A percentile compares a stretch with the other conserved stretches of the same genome.
Evolutionary conservation across 2,888 invertebrate species (phyloP).

Genomic region (Phania funesta): DNA sequence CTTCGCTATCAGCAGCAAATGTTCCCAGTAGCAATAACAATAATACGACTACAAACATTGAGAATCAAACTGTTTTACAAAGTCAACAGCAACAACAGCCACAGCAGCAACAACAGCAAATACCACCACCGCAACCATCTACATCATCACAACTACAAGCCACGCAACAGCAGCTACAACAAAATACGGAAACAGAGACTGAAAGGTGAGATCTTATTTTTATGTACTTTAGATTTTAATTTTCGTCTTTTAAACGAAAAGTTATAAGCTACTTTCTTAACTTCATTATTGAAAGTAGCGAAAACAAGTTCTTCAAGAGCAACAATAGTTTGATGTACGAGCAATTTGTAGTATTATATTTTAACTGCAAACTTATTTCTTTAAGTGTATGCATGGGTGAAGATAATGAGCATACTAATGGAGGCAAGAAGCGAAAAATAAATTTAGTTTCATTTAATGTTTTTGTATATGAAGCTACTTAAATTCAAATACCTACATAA

Average conservation of each 20-base stretch:
- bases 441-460: conserved; percentile 13
- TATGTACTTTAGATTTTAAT: neutral
- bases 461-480: too few relatives aligned
- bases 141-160: conserved; percentile 68
- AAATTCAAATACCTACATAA: too few relatives aligned
- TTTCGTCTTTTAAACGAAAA: neutral
- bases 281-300: too few relatives aligned
- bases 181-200: conserved; percentile 80
- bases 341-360: conserved; percentile 1
- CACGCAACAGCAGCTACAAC: conserved; percentile 73
- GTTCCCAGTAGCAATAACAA: conserved; percentile 68
- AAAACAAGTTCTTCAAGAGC: conserved; percentile 16
- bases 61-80: conserved; percentile 63
- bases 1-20: conserved; percentile 41
- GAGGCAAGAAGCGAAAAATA: conserved; percentile 17
- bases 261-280: too few relatives aligned
- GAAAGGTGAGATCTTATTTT: conserved; percentile 77
- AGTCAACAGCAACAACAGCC: conserved; percentile 62
- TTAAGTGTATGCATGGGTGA: conserved; percentile 9
- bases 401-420: neutral
- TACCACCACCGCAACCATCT: conserved; percentile 42
- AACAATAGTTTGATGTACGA: conserved; percentile 14
- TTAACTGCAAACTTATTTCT: conserved; percentile 30
- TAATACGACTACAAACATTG: conserved; percentile 68
- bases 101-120: conserved; percentile 66